These are phyloP conservation scores for Halocynthia roretzi DNA, from an alignment of 23 tunicate species.

Conservation along the genomic window DNA sequence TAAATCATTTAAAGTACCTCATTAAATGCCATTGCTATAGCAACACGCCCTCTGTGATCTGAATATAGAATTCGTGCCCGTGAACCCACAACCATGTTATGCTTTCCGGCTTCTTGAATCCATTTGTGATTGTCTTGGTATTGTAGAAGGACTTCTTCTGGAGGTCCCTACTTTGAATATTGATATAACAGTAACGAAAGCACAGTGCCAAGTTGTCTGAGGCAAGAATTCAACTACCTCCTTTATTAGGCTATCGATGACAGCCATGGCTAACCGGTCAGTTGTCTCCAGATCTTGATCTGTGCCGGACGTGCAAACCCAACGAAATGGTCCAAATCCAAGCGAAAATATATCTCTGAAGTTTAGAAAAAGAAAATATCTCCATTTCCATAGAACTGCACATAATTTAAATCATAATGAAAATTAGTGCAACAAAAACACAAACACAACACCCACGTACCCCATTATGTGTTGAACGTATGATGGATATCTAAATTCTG, in stretches of 20 bases:
- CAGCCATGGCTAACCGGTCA: conserved; percentile 69
- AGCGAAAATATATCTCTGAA: conserved; percentile 85
- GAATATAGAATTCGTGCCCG: conserved; percentile 93
- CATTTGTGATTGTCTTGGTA: conserved; percentile 89
- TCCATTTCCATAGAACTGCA: background rate
- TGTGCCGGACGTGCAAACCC: conserved; percentile 89
- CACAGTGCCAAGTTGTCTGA: background rate
- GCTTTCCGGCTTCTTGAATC: conserved; percentile 72
- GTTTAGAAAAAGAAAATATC: background rate
- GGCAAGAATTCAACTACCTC: conserved; percentile 25
- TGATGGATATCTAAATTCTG: conserved; percentile 77
- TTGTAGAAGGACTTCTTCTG: conserved; percentile 52
- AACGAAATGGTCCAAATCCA: conserved; percentile 99
- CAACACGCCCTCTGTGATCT: conserved; percentile 58
- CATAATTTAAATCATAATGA: background rate
- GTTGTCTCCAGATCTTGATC: conserved; percentile 51
- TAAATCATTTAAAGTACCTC: conserved; percentile 23
- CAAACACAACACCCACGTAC: conserved; percentile 13
- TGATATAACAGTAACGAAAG: background rate
- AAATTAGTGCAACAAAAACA: background rate
- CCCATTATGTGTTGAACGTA: conserved; percentile 99
- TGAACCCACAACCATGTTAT: conserved; percentile 93
- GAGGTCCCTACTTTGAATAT: conserved; percentile 15
- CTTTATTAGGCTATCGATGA: conserved; percentile 41
- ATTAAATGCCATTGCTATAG: conserved; percentile 77